These are phyloP conservation scores for Zele albiditarsus DNA, from an alignment of 2,888 invertebrate genomes.

Conservation along the genomic window DNA sequence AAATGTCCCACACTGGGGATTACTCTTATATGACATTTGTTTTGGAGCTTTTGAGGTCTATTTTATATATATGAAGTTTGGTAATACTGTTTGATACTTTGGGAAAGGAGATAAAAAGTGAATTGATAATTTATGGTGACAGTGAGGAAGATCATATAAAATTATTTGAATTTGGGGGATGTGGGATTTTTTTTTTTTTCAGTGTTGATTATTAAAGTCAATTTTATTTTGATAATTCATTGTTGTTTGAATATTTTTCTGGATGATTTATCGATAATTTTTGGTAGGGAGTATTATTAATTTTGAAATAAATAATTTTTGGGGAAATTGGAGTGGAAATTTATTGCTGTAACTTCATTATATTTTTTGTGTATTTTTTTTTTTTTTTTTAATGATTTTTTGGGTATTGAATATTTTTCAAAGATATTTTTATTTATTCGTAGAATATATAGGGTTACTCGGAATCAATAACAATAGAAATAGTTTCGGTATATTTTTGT, in stretches of 20 bases:
- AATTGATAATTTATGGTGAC: neutral
- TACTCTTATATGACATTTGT: neutral
- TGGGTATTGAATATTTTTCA: neutral
- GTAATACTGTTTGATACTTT: conserved; percentile 10
- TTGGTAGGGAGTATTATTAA: too few relatives aligned
- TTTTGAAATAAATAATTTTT: too few relatives aligned
- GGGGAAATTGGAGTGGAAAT: neutral
- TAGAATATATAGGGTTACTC: neutral
- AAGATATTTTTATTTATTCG: neutral
- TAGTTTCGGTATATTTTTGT: neutral
- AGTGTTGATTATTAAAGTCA: too few relatives aligned
- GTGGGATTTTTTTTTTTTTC: neutral
- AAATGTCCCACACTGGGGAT: neutral
- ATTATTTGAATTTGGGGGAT: too few relatives aligned
- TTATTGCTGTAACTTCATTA: neutral
- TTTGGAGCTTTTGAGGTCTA: conserved; percentile 20
- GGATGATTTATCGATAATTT: too few relatives aligned
- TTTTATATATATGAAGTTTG: conserved; percentile 6
- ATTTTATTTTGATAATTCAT: too few relatives aligned
- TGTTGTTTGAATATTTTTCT: too few relatives aligned
- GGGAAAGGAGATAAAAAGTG: neutral
- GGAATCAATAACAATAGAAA: neutral
- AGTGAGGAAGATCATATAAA: too few relatives aligned
- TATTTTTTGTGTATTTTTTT: neutral
- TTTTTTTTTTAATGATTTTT: neutral